phyloP scores from a whole-genome alignment of 1,140 invertebrate species.

The Nilaparvata lugens region DNA sequence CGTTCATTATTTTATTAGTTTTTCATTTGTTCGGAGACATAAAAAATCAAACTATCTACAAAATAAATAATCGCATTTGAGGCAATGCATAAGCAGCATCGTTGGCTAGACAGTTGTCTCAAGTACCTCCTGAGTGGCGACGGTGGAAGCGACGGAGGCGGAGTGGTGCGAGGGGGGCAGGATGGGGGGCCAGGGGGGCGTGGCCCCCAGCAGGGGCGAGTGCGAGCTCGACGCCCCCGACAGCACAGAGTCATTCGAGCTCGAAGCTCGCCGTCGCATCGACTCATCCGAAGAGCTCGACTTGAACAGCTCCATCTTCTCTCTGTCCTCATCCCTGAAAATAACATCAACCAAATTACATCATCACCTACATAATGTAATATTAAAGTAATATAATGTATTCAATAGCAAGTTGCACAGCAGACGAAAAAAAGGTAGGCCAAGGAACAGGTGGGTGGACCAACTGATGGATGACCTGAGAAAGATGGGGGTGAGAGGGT shows the following conservation, averaged over 20 bases:
- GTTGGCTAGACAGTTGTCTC: slow-evolving; percentile 46
- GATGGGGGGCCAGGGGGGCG: slow-evolving; percentile 28
- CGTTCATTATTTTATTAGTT: too few species aligned
- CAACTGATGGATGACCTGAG: too few species aligned
- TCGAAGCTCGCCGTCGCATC: slow-evolving; percentile 47
- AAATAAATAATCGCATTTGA: too few species aligned
- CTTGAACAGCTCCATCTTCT: slow-evolving; percentile 48
- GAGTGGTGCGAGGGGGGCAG: slow-evolving; percentile 1
- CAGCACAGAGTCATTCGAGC: slow-evolving; percentile 47
- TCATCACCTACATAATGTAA: too few species aligned
- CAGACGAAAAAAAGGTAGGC: too few species aligned
- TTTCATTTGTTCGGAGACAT: too few species aligned
- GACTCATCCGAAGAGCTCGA: slow-evolving; percentile 51
- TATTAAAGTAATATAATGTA: too few species aligned
- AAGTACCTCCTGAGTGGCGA: slow-evolving; percentile 43
- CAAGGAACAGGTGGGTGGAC: too few species aligned
- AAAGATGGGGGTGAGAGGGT: too few species aligned
- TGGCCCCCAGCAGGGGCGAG: slow-evolving; percentile 25
- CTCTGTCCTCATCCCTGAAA: slow-evolving; percentile 50
- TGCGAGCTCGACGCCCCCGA: slow-evolving; percentile 37
- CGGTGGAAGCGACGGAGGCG: background rate
- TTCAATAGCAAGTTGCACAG: too few species aligned
- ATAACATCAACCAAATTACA: slow-evolving; percentile 11
- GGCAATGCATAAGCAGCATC: too few species aligned
- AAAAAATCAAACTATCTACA: too few species aligned